phyloP scores from a whole-genome alignment of 2,797 vertebrate species.

The Lophius americanus region DNA sequence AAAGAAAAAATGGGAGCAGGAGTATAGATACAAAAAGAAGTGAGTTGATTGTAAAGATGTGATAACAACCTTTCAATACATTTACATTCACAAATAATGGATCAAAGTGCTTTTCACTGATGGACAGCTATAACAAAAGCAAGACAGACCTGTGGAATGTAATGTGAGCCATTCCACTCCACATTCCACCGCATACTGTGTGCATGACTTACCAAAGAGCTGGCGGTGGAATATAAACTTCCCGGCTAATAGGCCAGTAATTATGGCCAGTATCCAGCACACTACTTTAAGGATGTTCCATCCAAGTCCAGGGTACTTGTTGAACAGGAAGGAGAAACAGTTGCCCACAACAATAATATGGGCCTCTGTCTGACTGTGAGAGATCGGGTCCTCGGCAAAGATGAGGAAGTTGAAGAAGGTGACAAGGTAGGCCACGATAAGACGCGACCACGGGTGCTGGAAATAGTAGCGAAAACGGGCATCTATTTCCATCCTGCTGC shows the following conservation, averaged over 20 bases:
- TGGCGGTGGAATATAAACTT: conserved; percentile 97
- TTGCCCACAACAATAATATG: conserved; percentile 97
- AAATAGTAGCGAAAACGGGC: conserved; percentile 96
- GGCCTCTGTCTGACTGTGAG: conserved; percentile 96
- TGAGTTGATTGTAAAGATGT: not conserved
- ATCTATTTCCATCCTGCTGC: conserved; percentile 91
- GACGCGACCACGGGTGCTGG: conserved; percentile 97
- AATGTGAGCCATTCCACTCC: conserved; percentile 51
- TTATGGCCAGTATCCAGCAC: conserved; percentile 92
- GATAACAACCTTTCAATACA: not conserved
- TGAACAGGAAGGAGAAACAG: conserved; percentile 97
- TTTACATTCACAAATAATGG: not conserved
- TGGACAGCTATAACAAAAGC: conserved; percentile 35
- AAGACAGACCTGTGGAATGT: not conserved
- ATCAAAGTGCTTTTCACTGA: conserved; percentile 18
- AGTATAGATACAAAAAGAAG: conserved; percentile 8
- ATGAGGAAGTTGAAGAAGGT: conserved; percentile 98
- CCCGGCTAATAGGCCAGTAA: conserved; percentile 90
- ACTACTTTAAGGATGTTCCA: conserved; percentile 94
- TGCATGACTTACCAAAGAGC: conserved; percentile 93
- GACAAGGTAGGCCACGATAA: conserved; percentile 96
- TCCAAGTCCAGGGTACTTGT: conserved; percentile 92
- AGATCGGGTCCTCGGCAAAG: conserved; percentile 96
- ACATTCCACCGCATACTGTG: conserved; percentile 59
- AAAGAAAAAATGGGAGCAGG: not conserved